A percentile compares a stretch with the other conserved stretches of the same genome.
These are phyloP conservation scores for Argya squamiceps DNA, from an alignment of 2,797 vertebrate species.

Conservation along the genomic window DNA sequence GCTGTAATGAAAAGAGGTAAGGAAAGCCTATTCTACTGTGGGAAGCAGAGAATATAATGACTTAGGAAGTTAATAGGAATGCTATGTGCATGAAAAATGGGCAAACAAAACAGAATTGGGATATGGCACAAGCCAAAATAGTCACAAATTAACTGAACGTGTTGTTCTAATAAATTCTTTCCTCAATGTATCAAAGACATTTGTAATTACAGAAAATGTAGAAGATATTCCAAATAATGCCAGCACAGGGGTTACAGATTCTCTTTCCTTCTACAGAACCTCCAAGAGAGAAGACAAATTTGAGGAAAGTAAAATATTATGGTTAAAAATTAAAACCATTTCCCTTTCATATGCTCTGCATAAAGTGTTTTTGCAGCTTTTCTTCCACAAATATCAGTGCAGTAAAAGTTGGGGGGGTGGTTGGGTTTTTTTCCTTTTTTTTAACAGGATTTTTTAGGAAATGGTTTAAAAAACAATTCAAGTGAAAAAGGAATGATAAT, in stretches of 20 bases:
- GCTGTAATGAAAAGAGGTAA: not conserved
- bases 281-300: slow-evolving; percentile 31
- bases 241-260: not conserved
- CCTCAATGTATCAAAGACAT: not conserved
- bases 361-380: slow-evolving; percentile 34
- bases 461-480: not conserved
- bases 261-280: not conserved
- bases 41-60: not conserved
- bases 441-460: not conserved
- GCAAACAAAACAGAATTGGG: not conserved
- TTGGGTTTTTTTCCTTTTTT: not conserved
- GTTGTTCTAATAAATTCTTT: not conserved
- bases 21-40: not conserved
- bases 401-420: not conserved
- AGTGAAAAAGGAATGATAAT: not conserved
- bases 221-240: not conserved
- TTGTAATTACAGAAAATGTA: not conserved
- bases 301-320: slow-evolving; percentile 42
- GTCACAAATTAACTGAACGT: not conserved
- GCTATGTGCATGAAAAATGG: not conserved
- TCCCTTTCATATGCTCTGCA: not conserved
- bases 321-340: slow-evolving; percentile 27
- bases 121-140: not conserved
- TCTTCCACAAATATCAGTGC: not conserved
- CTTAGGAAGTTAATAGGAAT: not conserved